Evolutionary conservation across 2,113 vertebrate species (phyloP), one percentile per base, ranked within the genome.

Genomic region (Jacana jacana): DNA sequence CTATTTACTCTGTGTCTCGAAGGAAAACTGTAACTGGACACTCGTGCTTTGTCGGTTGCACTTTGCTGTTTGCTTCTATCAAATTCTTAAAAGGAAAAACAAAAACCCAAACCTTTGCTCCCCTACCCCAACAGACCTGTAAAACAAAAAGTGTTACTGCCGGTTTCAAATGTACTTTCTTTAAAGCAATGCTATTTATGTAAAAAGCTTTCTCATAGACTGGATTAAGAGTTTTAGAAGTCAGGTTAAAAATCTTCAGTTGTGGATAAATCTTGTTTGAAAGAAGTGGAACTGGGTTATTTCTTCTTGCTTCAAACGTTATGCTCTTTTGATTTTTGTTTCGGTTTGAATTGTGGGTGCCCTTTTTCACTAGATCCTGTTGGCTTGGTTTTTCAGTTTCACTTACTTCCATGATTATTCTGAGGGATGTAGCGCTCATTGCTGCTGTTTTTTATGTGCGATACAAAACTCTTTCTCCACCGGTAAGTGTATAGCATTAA

Each of bases 381-480:
- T 95, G 92, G 11, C 55, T 90, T 97, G 60, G 20, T 95, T 97
- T 98, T 98, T 71, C 96, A 99, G 99, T 98, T 96, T 98, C 98
- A 2, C 98, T 99, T 60, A 99, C 99, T 15, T 98, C 98, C 42
- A 94, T 99, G 92, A 99, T 99, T 63, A 99, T 99, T 89, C 98
- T 98, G 96, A 98, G 99, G 97, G 99, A 99, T 68, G 86, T 99
- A 13, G 98, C 97, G 17, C 98, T 99, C 97, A 99, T 99, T 78
- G 98, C 99, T 81, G 99, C 99, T 16, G 99, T 99, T 85, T 99
- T 99, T 97, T 99, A 99, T 92, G 99, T 99, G 92, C 97, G 99
- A 91, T 99, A 99, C 96, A 99, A 99, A 98, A 99, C 99, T 17
- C 99, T 99, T 25, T 98, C 99, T 95, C 98, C 99, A 81, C 99